Evolutionary conservation across 2,888 invertebrate species (phyloP).

Genomic region (Megaustenia siamemsis): DNA sequence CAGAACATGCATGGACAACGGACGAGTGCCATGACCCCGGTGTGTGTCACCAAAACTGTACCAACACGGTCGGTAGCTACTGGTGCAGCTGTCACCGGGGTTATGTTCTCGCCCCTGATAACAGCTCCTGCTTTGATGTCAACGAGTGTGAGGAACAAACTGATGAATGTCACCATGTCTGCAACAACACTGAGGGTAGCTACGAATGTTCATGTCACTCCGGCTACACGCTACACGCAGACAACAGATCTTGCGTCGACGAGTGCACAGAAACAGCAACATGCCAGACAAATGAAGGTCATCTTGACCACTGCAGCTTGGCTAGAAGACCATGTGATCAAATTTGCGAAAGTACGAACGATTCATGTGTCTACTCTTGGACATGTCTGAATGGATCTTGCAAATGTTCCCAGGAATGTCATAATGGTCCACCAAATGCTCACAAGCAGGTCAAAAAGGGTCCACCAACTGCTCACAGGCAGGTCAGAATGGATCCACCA

Average conservation of each 20-base stretch:
- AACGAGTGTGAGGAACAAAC: neutral
- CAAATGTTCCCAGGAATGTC: too few relatives aligned
- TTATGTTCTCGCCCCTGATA: neutral
- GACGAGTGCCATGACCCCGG: neutral
- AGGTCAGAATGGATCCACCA: too few relatives aligned
- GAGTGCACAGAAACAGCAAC: neutral
- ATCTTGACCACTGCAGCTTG: constrained; percentile 52
- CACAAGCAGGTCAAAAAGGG: too few relatives aligned
- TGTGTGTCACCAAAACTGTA: neutral
- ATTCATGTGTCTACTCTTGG: constrained; percentile 21
- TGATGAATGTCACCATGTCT: neutral
- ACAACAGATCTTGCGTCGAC: constrained; percentile 28
- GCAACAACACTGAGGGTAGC: neutral
- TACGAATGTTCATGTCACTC: neutral
- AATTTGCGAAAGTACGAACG: constrained; percentile 34
- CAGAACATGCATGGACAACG: neutral
- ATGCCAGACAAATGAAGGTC: constrained; percentile 54
- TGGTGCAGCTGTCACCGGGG: constrained; percentile 2
- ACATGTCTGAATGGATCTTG: too few relatives aligned
- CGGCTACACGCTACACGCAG: constrained; percentile 1
- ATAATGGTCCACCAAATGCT: too few relatives aligned
- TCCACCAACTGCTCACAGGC: too few relatives aligned
- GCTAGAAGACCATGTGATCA: constrained; percentile 15
- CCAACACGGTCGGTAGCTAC: constrained; percentile 1
- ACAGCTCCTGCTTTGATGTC: neutral